A percentile compares a stretch with the other conserved stretches of the same genome.
phyloP scores from a whole-genome alignment of 2,888 invertebrate genomes.

The Amphipyra berbera region DNA sequence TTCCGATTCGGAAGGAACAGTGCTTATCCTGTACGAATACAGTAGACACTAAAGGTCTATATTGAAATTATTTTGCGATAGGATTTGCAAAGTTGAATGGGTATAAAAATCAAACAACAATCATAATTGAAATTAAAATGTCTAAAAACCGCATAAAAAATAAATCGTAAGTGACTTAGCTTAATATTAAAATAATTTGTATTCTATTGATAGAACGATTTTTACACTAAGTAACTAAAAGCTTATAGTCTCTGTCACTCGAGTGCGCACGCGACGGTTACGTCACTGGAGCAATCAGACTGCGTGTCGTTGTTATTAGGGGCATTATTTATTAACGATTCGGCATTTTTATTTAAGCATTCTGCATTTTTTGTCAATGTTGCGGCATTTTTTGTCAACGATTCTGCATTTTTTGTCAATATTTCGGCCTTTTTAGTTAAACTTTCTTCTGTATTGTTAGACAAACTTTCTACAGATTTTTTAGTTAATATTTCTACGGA shows the following conservation, averaged over 20 bases:
- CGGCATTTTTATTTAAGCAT: conserved; percentile 17
- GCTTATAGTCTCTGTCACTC: conserved; percentile 34
- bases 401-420: conserved; percentile 16
- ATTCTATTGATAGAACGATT: conserved; percentile 60
- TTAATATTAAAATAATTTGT: conserved; percentile 67
- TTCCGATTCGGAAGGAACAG: no score
- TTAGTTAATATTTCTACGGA: neutral
- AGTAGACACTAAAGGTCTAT: no score
- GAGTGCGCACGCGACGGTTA: conserved; percentile 15
- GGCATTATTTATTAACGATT: conserved; percentile 12
- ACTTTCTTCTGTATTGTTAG: conserved; percentile 11
- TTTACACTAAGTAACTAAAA: conserved; percentile 51
- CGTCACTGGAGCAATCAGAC: conserved; percentile 5
- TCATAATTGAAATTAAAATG: conserved; percentile 56
- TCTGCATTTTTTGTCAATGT: conserved; percentile 20
- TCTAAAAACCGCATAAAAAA: conserved; percentile 64
- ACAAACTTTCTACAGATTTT: conserved; percentile 12
- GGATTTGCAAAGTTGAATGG: neutral
- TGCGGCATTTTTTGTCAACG: conserved; percentile 13
- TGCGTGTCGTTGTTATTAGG: conserved; percentile 2
- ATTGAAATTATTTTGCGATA: no score
- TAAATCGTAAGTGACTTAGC: conserved; percentile 61
- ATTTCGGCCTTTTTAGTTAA: conserved; percentile 5
- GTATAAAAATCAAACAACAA: conserved; percentile 51
- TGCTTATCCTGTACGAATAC: no score